Percentiles rank a stretch among this genome's conserved stretches.
Evolutionary conservation across 53 echinoderm and acorn worm species (phyloP).

Genomic region (Holothuria leucospilota): DNA sequence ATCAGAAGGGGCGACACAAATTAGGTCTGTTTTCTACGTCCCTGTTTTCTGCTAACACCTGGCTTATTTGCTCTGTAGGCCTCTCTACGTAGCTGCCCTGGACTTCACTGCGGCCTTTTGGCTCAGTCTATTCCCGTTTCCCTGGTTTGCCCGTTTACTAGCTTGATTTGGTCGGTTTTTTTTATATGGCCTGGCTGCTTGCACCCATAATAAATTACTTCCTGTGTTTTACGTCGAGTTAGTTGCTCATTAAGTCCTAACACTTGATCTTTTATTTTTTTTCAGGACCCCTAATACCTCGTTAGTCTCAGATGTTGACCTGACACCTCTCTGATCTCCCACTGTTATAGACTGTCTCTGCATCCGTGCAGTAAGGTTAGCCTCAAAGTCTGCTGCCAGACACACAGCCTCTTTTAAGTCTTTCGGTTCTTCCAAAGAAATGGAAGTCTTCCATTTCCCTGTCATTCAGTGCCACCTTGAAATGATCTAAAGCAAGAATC

Average conservation of each 20-base stretch:
- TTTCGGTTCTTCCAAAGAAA: not conserved
- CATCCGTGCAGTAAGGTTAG: not conserved
- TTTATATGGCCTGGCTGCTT: slow-evolving; percentile 2
- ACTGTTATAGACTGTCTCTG: not conserved
- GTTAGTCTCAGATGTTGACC: not conserved
- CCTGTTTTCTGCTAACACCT: not conserved
- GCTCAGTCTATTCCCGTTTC: not conserved
- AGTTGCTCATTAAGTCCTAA: not conserved
- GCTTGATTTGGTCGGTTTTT: not conserved
- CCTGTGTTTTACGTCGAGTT: not conserved
- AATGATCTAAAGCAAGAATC: not conserved
- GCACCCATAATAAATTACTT: slow-evolving; percentile 3
- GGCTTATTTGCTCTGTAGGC: not conserved
- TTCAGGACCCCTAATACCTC: not conserved
- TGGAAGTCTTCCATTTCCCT: slow-evolving; percentile 19
- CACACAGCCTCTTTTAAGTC: slow-evolving; percentile 7
- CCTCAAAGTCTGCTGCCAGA: slow-evolving; percentile 19
- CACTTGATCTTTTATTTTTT: not conserved
- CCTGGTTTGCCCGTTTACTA: not conserved
- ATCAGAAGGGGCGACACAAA: too few relatives aligned
- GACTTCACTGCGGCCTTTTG: slow-evolving; percentile 9
- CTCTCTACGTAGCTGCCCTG: not conserved
- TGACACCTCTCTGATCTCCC: slow-evolving; percentile 22
- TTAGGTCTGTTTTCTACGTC: too few relatives aligned
- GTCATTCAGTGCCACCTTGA: not conserved